Evolutionary conservation across 2,113 vertebrate species (phyloP).

Genomic region (Astatoreochromis straeleni): DNA sequence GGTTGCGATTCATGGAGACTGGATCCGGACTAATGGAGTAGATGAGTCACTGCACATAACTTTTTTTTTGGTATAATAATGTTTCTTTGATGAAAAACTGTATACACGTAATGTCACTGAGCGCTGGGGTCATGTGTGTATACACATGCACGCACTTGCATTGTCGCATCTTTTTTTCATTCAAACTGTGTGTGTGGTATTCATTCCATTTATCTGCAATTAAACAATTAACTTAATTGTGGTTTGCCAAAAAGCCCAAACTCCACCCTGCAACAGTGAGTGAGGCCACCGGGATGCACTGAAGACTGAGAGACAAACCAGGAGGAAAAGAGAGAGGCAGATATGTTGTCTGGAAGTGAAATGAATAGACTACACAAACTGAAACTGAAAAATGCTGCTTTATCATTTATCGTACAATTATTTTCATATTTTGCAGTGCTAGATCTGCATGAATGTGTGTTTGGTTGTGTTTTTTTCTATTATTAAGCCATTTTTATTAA

Average conservation of each 20-base stretch:
- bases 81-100: slow-evolving; percentile 30
- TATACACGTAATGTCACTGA: not conserved
- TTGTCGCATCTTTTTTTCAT: slow-evolving; percentile 3
- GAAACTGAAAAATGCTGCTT: not conserved
- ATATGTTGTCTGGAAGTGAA: not conserved
- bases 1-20: not conserved
- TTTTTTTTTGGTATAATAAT: slow-evolving; percentile 17
- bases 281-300: slow-evolving; percentile 24
- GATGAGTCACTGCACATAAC: slow-evolving; percentile 38
- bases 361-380: not conserved
- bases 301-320: not conserved
- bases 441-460: not conserved
- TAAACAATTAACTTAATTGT: slow-evolving; percentile 67
- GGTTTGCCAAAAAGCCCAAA: slow-evolving; percentile 41
- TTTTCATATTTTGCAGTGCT: not conserved
- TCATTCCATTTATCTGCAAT: slow-evolving; percentile 62
- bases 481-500: not conserved
- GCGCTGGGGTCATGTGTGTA: not conserved
- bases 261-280: slow-evolving; percentile 36
- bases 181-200: slow-evolving; percentile 52
- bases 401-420: not conserved
- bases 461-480: not conserved
- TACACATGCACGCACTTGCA: not conserved
- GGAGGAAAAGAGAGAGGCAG: not conserved
- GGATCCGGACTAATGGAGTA: slow-evolving; percentile 11